Conservation (phyloP, 2,888 invertebrate genomes). For the Arrhopalites spinosus region DNA sequence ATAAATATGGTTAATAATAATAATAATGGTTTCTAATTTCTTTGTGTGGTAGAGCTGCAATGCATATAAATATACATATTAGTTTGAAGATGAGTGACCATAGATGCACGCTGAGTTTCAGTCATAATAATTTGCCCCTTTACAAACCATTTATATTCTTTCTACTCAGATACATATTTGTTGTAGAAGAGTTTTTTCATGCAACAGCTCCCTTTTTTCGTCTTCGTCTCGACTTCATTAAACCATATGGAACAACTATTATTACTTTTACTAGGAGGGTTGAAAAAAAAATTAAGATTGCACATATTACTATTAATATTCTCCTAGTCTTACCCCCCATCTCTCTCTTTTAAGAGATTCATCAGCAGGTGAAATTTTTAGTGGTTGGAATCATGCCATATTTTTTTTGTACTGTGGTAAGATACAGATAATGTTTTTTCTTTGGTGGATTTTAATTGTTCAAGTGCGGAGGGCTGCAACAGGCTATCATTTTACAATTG, state of each 20-base stretch:
- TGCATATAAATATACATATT: slow-evolving; percentile 1
- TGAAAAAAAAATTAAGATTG: too few relatives aligned
- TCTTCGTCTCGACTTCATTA: too few relatives aligned
- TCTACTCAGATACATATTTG: too few relatives aligned
- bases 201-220: too few relatives aligned
- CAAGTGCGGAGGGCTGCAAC: neutral
- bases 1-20: too few relatives aligned
- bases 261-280: too few relatives aligned
- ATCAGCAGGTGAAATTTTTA: neutral
- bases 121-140: slow-evolving; percentile 1
- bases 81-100: slow-evolving; percentile 9
- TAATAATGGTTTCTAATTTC: too few relatives aligned
- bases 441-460: neutral
- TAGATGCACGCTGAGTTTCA: slow-evolving; percentile 1
- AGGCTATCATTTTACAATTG: neutral
- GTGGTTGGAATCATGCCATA: neutral
- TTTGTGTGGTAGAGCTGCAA: too few relatives aligned
- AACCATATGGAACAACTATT: too few relatives aligned
- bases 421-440: neutral
- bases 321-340: neutral
- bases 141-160: too few relatives aligned
- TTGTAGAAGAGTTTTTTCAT: too few relatives aligned
- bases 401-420: neutral
- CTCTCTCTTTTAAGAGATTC: neutral
- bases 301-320: too few relatives aligned